A percentile compares a stretch with the other conserved stretches of the same genome.
Conservation (phyloP, 1,140 invertebrate species). For the Tetramorium simillimum region DNA sequence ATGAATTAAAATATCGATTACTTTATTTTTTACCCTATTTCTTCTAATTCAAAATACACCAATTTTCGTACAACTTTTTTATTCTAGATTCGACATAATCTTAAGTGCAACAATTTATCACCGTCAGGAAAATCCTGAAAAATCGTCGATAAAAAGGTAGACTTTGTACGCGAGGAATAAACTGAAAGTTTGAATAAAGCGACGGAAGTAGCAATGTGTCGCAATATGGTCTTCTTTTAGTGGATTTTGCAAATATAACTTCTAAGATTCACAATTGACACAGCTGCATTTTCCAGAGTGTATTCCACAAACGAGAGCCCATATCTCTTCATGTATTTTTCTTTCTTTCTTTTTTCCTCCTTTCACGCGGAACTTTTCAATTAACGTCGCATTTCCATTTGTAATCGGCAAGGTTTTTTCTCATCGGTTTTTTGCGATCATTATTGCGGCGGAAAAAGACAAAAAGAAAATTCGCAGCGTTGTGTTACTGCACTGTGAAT, state of each 20-base stretch:
- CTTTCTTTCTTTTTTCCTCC: background rate
- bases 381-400: constrained; percentile 27
- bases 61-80: background rate
- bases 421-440: constrained; percentile 21
- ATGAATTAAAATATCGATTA: background rate
- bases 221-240: constrained; percentile 11
- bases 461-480: constrained; percentile 1
- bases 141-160: background rate
- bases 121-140: constrained; percentile 10
- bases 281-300: constrained; percentile 2
- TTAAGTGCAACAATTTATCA: constrained; percentile 14
- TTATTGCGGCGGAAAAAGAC: constrained; percentile 23
- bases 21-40: background rate
- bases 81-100: background rate
- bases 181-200: constrained; percentile 12
- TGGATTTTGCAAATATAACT: constrained; percentile 39
- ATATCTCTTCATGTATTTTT: constrained; percentile 2
- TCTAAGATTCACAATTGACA: background rate
- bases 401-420: constrained; percentile 32
- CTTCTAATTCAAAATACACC: background rate
- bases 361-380: constrained; percentile 32
- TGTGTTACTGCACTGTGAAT: constrained; percentile 17
- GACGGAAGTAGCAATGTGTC: background rate
- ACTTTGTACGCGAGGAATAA: background rate
- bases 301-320: background rate